phyloP scores from a whole-genome alignment of 2,888 invertebrate species.

The Thumatha senex region DNA sequence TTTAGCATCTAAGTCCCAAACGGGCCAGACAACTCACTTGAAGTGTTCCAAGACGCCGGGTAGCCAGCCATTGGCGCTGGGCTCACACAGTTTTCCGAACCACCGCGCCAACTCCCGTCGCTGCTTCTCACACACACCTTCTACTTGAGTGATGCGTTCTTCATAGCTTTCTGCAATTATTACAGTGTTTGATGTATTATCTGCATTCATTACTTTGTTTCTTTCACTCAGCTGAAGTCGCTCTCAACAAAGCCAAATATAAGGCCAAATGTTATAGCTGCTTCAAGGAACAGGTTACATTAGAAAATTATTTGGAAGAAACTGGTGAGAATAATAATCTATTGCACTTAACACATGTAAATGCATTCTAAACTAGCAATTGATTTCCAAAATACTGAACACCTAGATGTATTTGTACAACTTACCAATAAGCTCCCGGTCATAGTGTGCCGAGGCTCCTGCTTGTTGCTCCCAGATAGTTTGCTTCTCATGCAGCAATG shows the following conservation, averaged over 20 bases:
- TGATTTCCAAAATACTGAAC: too few relatives aligned
- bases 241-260: too few relatives aligned
- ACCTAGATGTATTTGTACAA: neutral
- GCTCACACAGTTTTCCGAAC: conserved; percentile 65
- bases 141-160: conserved; percentile 70
- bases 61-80: conserved; percentile 65
- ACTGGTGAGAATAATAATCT: too few relatives aligned
- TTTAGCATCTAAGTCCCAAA: too few relatives aligned
- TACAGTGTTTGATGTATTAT: neutral
- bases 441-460: conserved; percentile 68
- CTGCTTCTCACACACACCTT: conserved; percentile 66
- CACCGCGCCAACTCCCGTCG: conserved; percentile 68
- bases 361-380: too few relatives aligned
- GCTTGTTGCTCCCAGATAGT: conserved; percentile 77
- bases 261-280: too few relatives aligned
- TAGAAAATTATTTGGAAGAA: too few relatives aligned
- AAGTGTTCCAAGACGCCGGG: conserved; percentile 69
- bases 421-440: conserved; percentile 68
- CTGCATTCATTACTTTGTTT: too few relatives aligned
- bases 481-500: conserved; percentile 72
- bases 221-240: too few relatives aligned
- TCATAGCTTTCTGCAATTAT: conserved; percentile 63
- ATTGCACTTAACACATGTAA: too few relatives aligned
- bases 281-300: too few relatives aligned
- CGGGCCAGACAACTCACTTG: conserved; percentile 62